Conservation (phyloP, 1,140 invertebrate species). For the Pomacea maculata region DNA sequence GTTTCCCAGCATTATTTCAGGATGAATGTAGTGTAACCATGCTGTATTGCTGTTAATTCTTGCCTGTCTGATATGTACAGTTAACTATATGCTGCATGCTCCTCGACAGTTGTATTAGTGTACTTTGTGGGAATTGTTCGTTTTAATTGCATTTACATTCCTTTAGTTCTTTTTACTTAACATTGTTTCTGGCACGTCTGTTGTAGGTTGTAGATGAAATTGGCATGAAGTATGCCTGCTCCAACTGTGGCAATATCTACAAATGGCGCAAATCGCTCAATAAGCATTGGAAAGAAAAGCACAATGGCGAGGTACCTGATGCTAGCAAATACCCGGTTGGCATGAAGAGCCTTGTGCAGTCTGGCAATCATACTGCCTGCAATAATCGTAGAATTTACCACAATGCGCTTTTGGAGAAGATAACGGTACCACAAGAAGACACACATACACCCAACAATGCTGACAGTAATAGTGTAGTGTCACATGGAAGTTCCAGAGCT, state of each 20-base stretch:
- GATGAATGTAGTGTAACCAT: too few relatives aligned
- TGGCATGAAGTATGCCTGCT: slow-evolving; percentile 64
- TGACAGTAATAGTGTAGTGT: too few relatives aligned
- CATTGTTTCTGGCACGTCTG: neutral
- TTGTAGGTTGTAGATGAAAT: slow-evolving; percentile 44
- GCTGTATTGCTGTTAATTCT: too few relatives aligned
- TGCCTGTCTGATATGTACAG: too few relatives aligned
- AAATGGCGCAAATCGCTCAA: slow-evolving; percentile 66
- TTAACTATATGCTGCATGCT: too few relatives aligned
- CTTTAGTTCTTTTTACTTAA: neutral
- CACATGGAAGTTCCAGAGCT: neutral
- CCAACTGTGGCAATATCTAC: slow-evolving; percentile 65
- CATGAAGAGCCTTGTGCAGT: slow-evolving; percentile 33
- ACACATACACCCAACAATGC: too few relatives aligned
- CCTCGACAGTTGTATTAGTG: too few relatives aligned
- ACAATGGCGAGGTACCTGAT: slow-evolving; percentile 55
- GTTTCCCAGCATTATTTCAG: too few relatives aligned
- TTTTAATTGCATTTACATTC: neutral
- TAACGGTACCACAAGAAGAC: neutral
- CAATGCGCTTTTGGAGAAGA: slow-evolving; percentile 14
- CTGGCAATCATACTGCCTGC: slow-evolving; percentile 29
- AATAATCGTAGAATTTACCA: slow-evolving; percentile 8
- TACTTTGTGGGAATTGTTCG: too few relatives aligned
- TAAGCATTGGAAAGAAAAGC: slow-evolving; percentile 67
- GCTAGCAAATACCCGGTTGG: slow-evolving; percentile 43